Conservation (phyloP, 2,113 vertebrate species). For the Dicerorhinus sumatrensis region DNA sequence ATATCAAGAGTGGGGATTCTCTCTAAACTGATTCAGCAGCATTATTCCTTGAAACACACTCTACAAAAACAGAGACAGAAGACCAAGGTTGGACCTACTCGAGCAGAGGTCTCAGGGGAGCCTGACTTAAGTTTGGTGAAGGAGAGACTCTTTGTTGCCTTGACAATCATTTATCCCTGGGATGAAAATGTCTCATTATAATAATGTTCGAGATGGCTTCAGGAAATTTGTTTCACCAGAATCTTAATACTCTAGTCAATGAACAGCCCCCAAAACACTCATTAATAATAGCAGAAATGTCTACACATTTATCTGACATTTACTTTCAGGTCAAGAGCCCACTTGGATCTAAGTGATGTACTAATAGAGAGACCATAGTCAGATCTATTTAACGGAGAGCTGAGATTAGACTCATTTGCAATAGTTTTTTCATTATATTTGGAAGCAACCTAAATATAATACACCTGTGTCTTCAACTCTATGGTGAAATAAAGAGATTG, state of each 20-base stretch:
- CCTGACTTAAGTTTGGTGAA: background rate
- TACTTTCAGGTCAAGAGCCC: background rate
- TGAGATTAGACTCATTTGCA: background rate
- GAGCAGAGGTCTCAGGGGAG: background rate
- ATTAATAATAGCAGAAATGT: background rate
- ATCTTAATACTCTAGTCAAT: background rate
- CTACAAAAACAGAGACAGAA: background rate
- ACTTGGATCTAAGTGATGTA: background rate
- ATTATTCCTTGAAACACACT: background rate
- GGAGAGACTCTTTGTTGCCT: background rate
- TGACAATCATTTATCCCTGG: background rate
- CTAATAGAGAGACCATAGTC: background rate
- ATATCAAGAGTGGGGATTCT: background rate
- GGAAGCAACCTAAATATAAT: background rate
- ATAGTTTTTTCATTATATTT: background rate
- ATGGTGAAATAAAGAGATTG: background rate
- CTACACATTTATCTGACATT: slow-evolving; percentile 18
- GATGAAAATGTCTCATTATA: background rate
- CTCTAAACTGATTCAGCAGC: background rate
- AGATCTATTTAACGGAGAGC: background rate
- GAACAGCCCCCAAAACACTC: background rate
- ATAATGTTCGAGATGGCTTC: background rate
- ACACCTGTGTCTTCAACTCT: background rate
- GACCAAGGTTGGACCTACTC: background rate
- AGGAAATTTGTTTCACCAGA: background rate